Percentiles rank a stretch among this genome's conserved stretches.
These are phyloP conservation scores for Musca vetustissima DNA, from an alignment of 1,140 invertebrate species.

Conservation along the genomic window DNA sequence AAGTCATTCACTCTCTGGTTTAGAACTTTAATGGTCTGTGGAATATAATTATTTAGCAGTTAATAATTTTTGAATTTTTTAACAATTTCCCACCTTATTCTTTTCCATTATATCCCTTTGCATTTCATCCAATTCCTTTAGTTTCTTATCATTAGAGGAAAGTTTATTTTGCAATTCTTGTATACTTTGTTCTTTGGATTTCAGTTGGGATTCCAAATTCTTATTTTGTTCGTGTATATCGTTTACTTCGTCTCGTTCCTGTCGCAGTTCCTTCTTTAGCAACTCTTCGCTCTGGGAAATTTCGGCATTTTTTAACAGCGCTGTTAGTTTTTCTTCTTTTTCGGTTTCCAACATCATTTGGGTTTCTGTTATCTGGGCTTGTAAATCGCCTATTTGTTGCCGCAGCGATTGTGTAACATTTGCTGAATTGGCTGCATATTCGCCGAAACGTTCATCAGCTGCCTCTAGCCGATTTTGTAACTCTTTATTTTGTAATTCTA, in stretches of 20 bases:
- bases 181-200: slow-evolving; percentile 39
- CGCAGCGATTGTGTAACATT: slow-evolving; percentile 43
- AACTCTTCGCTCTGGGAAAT: slow-evolving; percentile 80
- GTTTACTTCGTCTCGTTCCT: slow-evolving; percentile 51
- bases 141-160: slow-evolving; percentile 60
- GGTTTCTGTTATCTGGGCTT: slow-evolving; percentile 40
- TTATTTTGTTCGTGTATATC: slow-evolving; percentile 60
- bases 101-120: slow-evolving; percentile 78
- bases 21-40: slow-evolving; percentile 81
- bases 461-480: slow-evolving; percentile 41
- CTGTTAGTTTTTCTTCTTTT: slow-evolving; percentile 73
- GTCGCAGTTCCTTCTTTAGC: slow-evolving; percentile 68
- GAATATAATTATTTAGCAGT: not conserved
- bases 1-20: slow-evolving; percentile 84
- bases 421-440: slow-evolving; percentile 50
- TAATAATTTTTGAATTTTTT: not conserved
- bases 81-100: slow-evolving; percentile 68
- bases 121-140: slow-evolving; percentile 65
- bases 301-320: slow-evolving; percentile 77
- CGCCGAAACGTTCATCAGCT: slow-evolving; percentile 50
- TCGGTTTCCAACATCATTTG: slow-evolving; percentile 58
- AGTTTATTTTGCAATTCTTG: slow-evolving; percentile 57
- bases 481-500: slow-evolving; percentile 44
- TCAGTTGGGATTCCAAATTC: slow-evolving; percentile 52
- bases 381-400: slow-evolving; percentile 37